These are phyloP conservation scores for Drosophila azteca DNA, from an alignment of 1,140 invertebrate genomes.

Conservation along the genomic window DNA sequence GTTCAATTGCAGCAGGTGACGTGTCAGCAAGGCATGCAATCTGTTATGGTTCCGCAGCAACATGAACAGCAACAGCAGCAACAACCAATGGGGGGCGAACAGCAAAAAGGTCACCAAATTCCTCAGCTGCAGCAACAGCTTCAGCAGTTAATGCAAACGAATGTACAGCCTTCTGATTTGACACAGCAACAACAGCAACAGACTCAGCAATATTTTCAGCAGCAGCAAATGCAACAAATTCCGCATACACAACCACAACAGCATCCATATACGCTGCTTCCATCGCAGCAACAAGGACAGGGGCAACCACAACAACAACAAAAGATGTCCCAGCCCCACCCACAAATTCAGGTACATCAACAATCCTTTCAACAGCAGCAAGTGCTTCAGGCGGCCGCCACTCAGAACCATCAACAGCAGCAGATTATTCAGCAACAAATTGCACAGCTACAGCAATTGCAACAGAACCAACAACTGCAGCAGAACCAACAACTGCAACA, in stretches of 20 bases:
- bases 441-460: conserved; percentile 51
- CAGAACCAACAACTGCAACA: conserved; percentile 42
- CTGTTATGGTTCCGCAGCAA: conserved; percentile 70
- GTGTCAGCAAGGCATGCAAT: conserved; percentile 33
- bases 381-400: conserved; percentile 26
- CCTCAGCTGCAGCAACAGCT: conserved; percentile 70
- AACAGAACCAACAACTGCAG: conserved; percentile 61
- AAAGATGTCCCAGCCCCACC: conserved; percentile 35
- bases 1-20: conserved; percentile 43
- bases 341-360: conserved; percentile 39
- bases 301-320: conserved; percentile 33
- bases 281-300: conserved; percentile 30
- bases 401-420: conserved; percentile 61
- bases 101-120: conserved; percentile 72
- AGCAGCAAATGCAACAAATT: conserved; percentile 42
- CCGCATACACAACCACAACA: conserved; percentile 35
- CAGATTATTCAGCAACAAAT: conserved; percentile 54
- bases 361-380: conserved; percentile 46
- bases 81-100: conserved; percentile 16
- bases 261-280: conserved; percentile 20
- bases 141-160: conserved; percentile 68
- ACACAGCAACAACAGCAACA: conserved; percentile 69
- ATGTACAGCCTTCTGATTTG: conserved; percentile 51
- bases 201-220: conserved; percentile 49
- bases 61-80: conserved; percentile 84